phyloP scores from a whole-genome alignment of 2,113 vertebrate genomes.

The Morone chrysops region DNA sequence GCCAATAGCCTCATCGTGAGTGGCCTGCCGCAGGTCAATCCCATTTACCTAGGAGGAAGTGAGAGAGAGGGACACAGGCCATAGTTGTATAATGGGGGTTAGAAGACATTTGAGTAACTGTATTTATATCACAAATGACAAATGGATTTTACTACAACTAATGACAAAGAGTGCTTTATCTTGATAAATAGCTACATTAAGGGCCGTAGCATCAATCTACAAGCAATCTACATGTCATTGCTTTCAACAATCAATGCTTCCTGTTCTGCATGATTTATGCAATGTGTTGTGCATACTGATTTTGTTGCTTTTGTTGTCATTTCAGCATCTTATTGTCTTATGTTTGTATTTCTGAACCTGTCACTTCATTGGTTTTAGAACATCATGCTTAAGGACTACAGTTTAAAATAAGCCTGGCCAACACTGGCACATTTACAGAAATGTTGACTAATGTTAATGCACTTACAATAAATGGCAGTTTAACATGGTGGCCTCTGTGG shows the following conservation, averaged over 20 bases:
- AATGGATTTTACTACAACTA: neutral
- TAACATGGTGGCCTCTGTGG: too few species aligned
- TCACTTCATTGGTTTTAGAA: neutral
- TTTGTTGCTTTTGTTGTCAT: neutral
- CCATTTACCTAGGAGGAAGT: constrained; percentile 88
- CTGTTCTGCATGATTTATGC: neutral
- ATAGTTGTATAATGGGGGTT: neutral
- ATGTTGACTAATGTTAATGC: too few species aligned
- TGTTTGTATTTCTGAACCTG: neutral
- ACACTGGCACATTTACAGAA: neutral
- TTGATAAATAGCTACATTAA: neutral
- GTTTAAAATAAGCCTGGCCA: neutral
- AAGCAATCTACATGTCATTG: neutral
- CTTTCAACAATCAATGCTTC: neutral
- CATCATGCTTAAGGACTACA: neutral
- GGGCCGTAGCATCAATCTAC: neutral
- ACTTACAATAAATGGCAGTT: too few species aligned
- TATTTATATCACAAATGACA: neutral
- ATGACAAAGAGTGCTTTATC: neutral
- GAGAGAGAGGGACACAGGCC: neutral
- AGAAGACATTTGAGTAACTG: neutral
- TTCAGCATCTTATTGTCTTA: neutral
- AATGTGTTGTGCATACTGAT: neutral
- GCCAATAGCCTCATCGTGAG: constrained; percentile 94
- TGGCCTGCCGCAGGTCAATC: constrained; percentile 94